Conservation (phyloP, 2,113 vertebrate species). For the Psittacus erithacus region DNA sequence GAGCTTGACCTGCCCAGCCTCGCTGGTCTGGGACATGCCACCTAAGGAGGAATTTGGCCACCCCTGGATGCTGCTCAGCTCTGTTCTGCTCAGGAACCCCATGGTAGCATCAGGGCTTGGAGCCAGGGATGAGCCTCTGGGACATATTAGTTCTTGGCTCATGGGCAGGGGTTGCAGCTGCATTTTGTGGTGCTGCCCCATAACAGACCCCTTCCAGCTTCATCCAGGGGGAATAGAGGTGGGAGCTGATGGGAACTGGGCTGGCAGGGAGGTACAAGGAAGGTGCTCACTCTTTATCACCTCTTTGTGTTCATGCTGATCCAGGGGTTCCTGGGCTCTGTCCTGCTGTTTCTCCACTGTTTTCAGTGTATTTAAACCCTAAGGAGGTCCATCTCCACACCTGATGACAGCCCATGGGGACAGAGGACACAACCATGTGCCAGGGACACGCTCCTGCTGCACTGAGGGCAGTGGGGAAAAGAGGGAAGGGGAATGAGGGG, state of each 20-base stretch:
- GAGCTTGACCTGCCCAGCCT: not conserved
- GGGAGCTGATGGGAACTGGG: not conserved
- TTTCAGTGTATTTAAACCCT: not conserved
- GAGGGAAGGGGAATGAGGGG: rapidly evolving
- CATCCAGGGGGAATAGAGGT: not conserved
- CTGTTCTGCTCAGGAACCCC: rapidly evolving
- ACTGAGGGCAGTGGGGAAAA: not conserved
- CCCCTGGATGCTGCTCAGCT: not conserved
- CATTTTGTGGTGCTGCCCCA: not conserved
- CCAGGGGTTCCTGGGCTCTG: not conserved
- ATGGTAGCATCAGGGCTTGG: rapidly evolving
- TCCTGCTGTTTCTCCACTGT: not conserved
- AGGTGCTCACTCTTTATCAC: not conserved
- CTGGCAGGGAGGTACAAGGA: not conserved
- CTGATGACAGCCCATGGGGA: not conserved
- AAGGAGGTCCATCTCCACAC: not conserved
- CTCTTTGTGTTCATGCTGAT: not conserved
- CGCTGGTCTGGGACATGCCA: not conserved
- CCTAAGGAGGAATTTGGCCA: not conserved
- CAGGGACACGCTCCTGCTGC: not conserved
- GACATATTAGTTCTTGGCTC: not conserved
- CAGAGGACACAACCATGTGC: not conserved
- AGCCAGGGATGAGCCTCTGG: not conserved
- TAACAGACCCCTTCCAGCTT: not conserved
- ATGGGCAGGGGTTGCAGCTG: not conserved